A percentile compares a stretch with the other conserved stretches of the same genome.
phyloP scores from a whole-genome alignment of 2,888 invertebrate genomes.

The Nomada fucata region DNA sequence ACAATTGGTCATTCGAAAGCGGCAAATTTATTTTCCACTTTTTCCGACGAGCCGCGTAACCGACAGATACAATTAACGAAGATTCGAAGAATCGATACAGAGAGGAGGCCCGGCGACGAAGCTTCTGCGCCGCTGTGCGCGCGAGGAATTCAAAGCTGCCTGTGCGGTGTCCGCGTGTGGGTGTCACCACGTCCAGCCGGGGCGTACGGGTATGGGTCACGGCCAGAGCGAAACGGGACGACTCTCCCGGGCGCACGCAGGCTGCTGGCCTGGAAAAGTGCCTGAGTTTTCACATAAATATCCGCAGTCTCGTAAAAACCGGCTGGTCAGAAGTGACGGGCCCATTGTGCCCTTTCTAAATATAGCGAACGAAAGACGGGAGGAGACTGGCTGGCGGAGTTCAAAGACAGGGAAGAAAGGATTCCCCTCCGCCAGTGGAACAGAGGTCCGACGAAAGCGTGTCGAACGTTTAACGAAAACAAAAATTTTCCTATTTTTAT shows the following conservation, averaged over 20 bases:
- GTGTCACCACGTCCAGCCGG: constrained; percentile 54
- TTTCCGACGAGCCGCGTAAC: too few relatives aligned
- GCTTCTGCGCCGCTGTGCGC: constrained; percentile 29
- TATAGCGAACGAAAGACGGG: constrained; percentile 26
- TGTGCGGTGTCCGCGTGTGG: constrained; percentile 9
- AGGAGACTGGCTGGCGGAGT: constrained; percentile 6
- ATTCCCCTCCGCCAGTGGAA: constrained; percentile 5
- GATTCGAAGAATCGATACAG: too few relatives aligned
- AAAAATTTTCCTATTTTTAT: too few relatives aligned
- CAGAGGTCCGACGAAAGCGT: neutral
- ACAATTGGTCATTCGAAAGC: neutral
- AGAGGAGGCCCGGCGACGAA: neutral
- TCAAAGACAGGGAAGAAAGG: constrained; percentile 50
- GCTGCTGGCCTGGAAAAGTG: constrained; percentile 53
- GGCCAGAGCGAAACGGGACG: constrained; percentile 83
- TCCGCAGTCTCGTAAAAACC: neutral
- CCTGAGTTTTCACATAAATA: constrained; percentile 32
- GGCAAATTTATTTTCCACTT: too few relatives aligned
- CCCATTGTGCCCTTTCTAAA: constrained; percentile 25
- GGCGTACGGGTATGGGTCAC: constrained; percentile 80
- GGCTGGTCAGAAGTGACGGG: constrained; percentile 38
- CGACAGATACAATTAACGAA: too few relatives aligned
- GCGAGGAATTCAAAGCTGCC: neutral
- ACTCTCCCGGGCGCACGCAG: constrained; percentile 60
- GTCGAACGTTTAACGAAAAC: neutral